Conservation (phyloP, 1,140 invertebrate species). For the Drosophila lini region DNA sequence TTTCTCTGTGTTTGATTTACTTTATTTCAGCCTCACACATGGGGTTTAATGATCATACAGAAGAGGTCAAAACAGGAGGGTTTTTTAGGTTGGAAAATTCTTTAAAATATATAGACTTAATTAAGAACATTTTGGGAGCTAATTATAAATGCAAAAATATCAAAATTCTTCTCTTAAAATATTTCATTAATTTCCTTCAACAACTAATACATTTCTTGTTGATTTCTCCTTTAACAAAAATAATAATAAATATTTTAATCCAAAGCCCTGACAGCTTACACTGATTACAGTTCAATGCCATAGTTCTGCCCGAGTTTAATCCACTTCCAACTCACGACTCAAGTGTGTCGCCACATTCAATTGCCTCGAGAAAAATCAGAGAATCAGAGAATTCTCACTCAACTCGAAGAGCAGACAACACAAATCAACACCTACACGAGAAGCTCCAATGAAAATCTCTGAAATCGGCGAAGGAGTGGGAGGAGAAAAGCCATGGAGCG, state of each 20-base stretch:
- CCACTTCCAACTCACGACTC: conserved; percentile 57
- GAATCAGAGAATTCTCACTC: conserved; percentile 45
- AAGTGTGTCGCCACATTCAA: conserved; percentile 71
- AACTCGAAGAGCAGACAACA: conserved; percentile 54
- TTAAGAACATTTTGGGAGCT: background rate
- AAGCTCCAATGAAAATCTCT: conserved; percentile 23
- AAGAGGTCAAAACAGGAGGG: background rate
- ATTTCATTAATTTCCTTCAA: conserved; percentile 25
- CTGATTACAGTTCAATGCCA: conserved; percentile 67
- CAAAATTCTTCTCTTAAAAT: conserved; percentile 6
- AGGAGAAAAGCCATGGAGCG: conserved; percentile 2
- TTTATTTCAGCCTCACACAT: background rate
- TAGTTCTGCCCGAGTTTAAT: conserved; percentile 55
- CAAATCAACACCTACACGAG: conserved; percentile 77
- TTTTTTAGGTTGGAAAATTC: background rate
- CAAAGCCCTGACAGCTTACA: conserved; percentile 50
- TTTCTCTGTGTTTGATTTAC: conserved; percentile 24
- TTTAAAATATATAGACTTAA: background rate
- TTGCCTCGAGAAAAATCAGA: conserved; percentile 38
- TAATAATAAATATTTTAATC: conserved; percentile 1
- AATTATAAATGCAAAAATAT: background rate
- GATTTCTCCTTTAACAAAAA: background rate
- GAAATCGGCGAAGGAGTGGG: background rate
- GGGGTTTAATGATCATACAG: background rate
- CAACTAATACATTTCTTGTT: conserved; percentile 3